Evolutionary conservation across 1,140 invertebrate genomes (phyloP), one percentile per base, ranked within the genome.

Genomic region (Heliconius nattereri): DNA sequence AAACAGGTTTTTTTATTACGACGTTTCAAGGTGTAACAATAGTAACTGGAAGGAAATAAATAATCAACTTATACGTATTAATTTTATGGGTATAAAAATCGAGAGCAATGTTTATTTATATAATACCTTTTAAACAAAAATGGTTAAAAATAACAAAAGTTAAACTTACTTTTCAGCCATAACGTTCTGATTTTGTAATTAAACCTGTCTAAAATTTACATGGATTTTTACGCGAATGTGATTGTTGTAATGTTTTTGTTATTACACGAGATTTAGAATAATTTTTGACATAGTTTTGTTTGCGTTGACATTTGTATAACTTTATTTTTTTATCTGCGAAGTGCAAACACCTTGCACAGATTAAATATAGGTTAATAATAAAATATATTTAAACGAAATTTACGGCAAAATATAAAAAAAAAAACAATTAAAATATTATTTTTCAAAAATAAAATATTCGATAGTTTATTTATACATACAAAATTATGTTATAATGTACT

Each of bases 251-350:
- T 90, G 85, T 89, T 90, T 86, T 91, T 91, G 85, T 90, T 91
- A 85, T 90, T 90, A 94, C 92, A 89, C 82, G 84, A 90, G 92
- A 94, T 92, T 94, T 94, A 89, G 89, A 90, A 91, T 83, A 88
- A 92, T 87, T 90, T 91, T 92, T 92, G 89, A 92, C 90, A 90
- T 91, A 92, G 86, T 94, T 92, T 92, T 92, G 88, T 92, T 92
- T 92, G 90, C 90, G 88, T 91, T 93, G 91, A 94, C 92, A 94
- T 89, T 71, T 77, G 75, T 23, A 26, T 74, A 77, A 26, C 32
- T 54, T 80, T 73, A 76, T 79, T 78, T 74, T 74, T 78, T 40
- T 80, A 40, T 32, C 26, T 29, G 19, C 20, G 45, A 40, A 45
- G 66, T 71, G 19, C 16, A 60, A 29, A 19, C 71, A 40, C 37